phyloP scores from a whole-genome alignment of 2,888 invertebrate genomes.

The Leptogaster cylindrica region DNA sequence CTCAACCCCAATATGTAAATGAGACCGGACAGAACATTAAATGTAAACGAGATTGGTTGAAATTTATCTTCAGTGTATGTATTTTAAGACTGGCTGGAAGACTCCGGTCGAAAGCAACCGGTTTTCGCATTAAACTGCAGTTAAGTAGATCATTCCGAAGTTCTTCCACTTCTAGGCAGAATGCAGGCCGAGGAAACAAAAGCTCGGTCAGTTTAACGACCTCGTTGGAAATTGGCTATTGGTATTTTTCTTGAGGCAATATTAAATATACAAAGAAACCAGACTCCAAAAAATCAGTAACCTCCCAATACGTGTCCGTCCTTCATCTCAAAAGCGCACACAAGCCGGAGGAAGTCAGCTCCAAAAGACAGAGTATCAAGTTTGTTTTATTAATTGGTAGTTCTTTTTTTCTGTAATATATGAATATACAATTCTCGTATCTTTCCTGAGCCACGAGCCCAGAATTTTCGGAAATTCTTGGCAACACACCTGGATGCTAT shows the following conservation, averaged over 20 bases:
- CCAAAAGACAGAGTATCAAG: too few species aligned
- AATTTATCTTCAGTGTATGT: too few species aligned
- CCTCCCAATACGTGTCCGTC: slow-evolving; percentile 7
- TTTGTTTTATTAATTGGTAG: too few species aligned
- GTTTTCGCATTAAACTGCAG: slow-evolving; percentile 23
- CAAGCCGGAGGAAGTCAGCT: not conserved
- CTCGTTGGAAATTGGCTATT: slow-evolving; percentile 13
- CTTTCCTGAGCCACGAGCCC: too few species aligned
- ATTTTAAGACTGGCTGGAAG: too few species aligned
- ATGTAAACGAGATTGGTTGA: too few species aligned
- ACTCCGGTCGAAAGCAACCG: not conserved
- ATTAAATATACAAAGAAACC: slow-evolving; percentile 24
- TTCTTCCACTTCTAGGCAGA: not conserved
- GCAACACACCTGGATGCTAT: not conserved
- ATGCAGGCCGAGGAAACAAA: not conserved
- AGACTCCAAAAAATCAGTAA: not conserved
- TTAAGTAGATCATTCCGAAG: slow-evolving; percentile 34
- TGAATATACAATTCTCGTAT: too few species aligned
- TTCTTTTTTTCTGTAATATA: too few species aligned
- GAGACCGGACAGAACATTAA: not conserved
- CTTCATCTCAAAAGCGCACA: not conserved
- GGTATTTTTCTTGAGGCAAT: not conserved
- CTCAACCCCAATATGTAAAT: slow-evolving; percentile 19
- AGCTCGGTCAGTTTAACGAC: slow-evolving; percentile 22
- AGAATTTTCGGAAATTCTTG: not conserved